phyloP scores from a whole-genome alignment of 2,888 invertebrate species.

The Scelioninae gen. 2 region DNA sequence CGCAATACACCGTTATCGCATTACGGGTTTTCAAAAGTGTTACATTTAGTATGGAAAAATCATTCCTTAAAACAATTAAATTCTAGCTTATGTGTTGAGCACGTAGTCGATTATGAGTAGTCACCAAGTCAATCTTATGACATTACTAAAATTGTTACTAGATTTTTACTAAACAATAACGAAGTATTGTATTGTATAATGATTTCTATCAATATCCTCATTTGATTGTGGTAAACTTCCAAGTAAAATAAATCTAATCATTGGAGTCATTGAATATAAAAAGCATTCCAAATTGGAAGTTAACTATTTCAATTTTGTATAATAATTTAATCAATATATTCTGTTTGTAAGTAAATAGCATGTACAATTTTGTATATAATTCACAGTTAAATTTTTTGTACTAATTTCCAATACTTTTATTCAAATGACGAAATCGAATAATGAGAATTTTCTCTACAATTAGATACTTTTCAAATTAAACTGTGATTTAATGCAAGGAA shows the following conservation, averaged over 20 bases:
- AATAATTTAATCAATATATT: conserved; percentile 5
- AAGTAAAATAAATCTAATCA: no score
- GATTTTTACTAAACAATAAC: conserved; percentile 39
- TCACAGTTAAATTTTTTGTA: conserved; percentile 8
- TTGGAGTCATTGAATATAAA: no score
- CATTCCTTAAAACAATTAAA: conserved; percentile 45
- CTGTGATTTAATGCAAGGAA: background rate
- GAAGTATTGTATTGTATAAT: conserved; percentile 24
- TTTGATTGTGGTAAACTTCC: conserved; percentile 18
- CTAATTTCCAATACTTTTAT: no score
- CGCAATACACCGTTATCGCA: conserved; percentile 54
- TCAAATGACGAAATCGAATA: no score
- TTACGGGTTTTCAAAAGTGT: conserved; percentile 54
- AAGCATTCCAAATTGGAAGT: conserved; percentile 12
- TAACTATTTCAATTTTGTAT: conserved; percentile 11
- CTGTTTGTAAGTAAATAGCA: conserved; percentile 2
- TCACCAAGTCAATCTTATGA: conserved; percentile 38
- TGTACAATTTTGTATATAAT: conserved; percentile 40
- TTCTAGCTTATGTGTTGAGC: conserved; percentile 57
- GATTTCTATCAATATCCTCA: conserved; percentile 3
- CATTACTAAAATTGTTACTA: conserved; percentile 49
- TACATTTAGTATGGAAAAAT: conserved; percentile 46
- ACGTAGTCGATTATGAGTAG: conserved; percentile 55
- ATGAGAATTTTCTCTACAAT: conserved; percentile 17
- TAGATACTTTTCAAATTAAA: background rate